Conservation (phyloP, 1,140 invertebrate species). For the Diabrotica undecimpunctata region DNA sequence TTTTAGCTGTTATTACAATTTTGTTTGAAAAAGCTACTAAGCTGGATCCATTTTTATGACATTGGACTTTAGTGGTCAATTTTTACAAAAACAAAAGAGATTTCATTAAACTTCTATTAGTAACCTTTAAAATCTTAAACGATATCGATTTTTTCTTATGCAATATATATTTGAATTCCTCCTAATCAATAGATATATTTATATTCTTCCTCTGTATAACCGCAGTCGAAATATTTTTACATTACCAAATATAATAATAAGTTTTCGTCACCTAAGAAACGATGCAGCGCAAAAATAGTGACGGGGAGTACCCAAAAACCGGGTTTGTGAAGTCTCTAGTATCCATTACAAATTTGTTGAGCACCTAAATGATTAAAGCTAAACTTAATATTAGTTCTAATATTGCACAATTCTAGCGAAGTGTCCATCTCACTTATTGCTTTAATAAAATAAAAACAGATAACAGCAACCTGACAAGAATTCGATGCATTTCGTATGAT, state of each 20-base stretch:
- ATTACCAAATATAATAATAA: not conserved
- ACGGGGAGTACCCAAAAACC: constrained; percentile 18
- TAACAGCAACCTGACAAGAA: not conserved
- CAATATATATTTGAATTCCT: no score
- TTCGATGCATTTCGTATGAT: not conserved
- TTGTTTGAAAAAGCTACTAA: no score
- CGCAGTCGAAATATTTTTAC: no score
- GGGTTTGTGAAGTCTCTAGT: constrained; percentile 22
- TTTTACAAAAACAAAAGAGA: no score
- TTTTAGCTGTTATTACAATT: no score
- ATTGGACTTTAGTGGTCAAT: no score
- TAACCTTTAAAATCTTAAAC: no score
- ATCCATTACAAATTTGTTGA: constrained; percentile 22
- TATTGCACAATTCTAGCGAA: constrained; percentile 25
- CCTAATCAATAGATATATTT: no score
- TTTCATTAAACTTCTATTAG: no score
- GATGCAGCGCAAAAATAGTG: not conserved
- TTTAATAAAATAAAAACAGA: constrained; percentile 15
- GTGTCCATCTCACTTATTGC: constrained; percentile 23
- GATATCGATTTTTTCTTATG: no score
- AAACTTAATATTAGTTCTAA: constrained; percentile 20
- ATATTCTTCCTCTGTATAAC: no score
- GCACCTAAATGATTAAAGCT: constrained; percentile 21
- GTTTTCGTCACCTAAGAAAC: not conserved
- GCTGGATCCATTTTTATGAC: no score